A percentile compares a stretch with the other conserved stretches of the same genome.
Evolutionary conservation across 2,797 vertebrate genomes (phyloP).

Genomic region (Brachymystax lenok): DNA sequence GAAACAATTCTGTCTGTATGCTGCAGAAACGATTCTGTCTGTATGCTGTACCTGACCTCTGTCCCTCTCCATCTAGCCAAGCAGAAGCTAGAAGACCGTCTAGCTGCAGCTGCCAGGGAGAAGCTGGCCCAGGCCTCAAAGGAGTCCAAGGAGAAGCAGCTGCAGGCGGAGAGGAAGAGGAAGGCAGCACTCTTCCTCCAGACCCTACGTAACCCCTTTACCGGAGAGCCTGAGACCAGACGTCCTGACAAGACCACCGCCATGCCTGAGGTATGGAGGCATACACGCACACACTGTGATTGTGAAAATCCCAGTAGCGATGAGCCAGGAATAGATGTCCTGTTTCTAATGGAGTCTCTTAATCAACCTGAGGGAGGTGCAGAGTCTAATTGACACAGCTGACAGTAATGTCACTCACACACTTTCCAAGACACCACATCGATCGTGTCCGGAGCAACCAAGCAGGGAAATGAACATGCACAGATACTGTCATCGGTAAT

Average conservation of each 20-base stretch:
- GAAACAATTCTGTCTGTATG: conserved; percentile 2
- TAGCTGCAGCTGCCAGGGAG: conserved; percentile 93
- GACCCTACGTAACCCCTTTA: conserved; percentile 82
- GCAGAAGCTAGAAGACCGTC: conserved; percentile 94
- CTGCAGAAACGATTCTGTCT: conserved; percentile 2
- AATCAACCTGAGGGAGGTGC: conserved; percentile 13
- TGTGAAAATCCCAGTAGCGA: conserved; percentile 3
- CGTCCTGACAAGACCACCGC: conserved; percentile 77
- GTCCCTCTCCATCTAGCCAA: conserved; percentile 79
- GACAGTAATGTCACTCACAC: conserved; percentile 8
- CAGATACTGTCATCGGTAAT: neutral
- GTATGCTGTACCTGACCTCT: conserved; percentile 16
- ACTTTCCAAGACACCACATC: neutral
- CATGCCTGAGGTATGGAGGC: conserved; percentile 70
- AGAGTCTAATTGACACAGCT: conserved; percentile 1
- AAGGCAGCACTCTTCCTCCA: conserved; percentile 95
- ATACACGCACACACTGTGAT: conserved; percentile 9
- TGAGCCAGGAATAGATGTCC: conserved; percentile 1
- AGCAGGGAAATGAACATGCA: neutral
- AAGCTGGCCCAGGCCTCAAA: conserved; percentile 98
- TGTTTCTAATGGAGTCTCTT: conserved; percentile 16
- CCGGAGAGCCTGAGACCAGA: conserved; percentile 81
- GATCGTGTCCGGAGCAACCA: neutral
- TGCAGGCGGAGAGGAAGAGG: conserved; percentile 95
- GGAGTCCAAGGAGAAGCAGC: conserved; percentile 97